Percentiles rank a stretch among this genome's conserved stretches.
Evolutionary conservation across 1,140 invertebrate genomes (phyloP).

Genomic region (Neotoxoptera formosana): DNA sequence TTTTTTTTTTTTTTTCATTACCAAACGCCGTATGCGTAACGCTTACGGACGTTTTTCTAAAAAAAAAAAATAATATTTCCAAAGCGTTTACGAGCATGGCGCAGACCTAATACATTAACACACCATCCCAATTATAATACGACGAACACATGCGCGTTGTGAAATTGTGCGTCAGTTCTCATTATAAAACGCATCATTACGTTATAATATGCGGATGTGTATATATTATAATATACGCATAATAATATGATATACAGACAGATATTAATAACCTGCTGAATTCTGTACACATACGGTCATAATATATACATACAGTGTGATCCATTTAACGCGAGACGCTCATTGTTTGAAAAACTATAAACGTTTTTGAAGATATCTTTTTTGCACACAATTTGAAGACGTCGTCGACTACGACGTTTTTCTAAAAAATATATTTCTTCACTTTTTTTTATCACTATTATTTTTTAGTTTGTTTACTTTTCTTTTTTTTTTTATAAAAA

Average conservation of each 20-base stretch:
- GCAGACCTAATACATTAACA: no score
- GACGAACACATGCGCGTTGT: neutral
- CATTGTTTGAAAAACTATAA: neutral
- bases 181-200: neutral
- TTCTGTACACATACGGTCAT: neutral
- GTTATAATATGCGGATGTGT: no score
- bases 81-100: neutral
- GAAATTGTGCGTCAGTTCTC: neutral
- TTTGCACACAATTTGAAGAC: neutral
- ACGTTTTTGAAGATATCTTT: neutral
- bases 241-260: no score
- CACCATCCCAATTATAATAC: no score
- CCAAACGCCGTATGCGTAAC: neutral
- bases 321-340: neutral
- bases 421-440: no score
- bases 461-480: neutral
- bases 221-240: no score
- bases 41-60: neutral
- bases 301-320: neutral
- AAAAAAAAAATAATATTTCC: neutral
- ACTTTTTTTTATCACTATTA: neutral
- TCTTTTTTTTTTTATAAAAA: neutral
- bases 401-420: no score
- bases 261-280: no score
- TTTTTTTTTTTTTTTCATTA: neutral